These are phyloP conservation scores for Condylostylus longicornis DNA, from an alignment of 1,140 invertebrate genomes.

Conservation along the genomic window DNA sequence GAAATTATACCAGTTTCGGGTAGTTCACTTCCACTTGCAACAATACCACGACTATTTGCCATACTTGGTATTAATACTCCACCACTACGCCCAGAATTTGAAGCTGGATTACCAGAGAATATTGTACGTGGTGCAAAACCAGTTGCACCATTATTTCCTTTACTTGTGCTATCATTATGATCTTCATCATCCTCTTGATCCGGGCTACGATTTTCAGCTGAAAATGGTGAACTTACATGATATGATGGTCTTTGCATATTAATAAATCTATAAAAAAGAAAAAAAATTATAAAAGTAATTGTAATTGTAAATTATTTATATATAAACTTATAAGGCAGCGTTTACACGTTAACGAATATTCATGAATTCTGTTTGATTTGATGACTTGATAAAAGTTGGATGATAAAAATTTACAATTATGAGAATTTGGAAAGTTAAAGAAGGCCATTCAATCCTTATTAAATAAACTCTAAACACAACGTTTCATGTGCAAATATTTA, in stretches of 20 bases:
- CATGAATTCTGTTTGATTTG: too few relatives aligned
- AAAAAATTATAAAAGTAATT: not conserved
- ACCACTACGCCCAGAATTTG: slow-evolving; percentile 1
- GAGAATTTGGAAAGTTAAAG: not conserved
- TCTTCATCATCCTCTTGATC: slow-evolving; percentile 10
- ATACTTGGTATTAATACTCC: slow-evolving; percentile 7
- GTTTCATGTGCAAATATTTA: too few relatives aligned
- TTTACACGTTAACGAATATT: not conserved
- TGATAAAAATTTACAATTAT: not conserved
- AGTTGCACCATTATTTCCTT: not conserved
- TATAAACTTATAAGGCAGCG: too few relatives aligned
- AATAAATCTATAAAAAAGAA: slow-evolving; percentile 13
- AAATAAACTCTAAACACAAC: not conserved
- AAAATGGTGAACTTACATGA: slow-evolving; percentile 10
- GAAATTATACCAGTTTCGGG: slow-evolving; percentile 5
- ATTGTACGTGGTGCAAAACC: not conserved
- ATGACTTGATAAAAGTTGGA: not conserved
- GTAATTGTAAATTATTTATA: too few relatives aligned
- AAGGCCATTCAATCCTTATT: not conserved
- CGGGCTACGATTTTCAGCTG: slow-evolving; percentile 25
- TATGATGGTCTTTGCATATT: slow-evolving; percentile 7
- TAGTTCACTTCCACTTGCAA: slow-evolving; percentile 13
- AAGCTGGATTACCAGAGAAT: slow-evolving; percentile 4
- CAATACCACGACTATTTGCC: slow-evolving; percentile 6
- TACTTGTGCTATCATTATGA: not conserved